Evolutionary conservation across 2,888 invertebrate species (phyloP), one percentile per base, ranked within the genome.

Genomic region (Drosophila merina): DNA sequence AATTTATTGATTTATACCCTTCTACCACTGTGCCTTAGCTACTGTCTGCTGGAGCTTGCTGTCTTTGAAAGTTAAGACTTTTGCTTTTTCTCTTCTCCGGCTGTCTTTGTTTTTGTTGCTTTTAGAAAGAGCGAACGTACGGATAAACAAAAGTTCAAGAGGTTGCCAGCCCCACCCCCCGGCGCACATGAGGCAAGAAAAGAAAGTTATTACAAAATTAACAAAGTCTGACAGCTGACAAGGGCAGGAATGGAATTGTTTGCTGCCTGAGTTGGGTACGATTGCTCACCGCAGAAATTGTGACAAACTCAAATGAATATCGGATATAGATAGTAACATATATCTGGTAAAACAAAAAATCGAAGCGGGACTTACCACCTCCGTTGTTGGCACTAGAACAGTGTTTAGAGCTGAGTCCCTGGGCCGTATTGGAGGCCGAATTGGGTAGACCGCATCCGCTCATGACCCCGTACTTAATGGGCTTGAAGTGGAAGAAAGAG

Each of bases 401-500:
- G 52, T 94, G 92, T 92, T 93, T 92, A 92, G 92, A 89, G 90
- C 91, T 86, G 90, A 92, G 81, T 89, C 92, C 87, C 91, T 93
- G 89, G 36, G 89, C 91, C 47, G 90, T 89, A 68, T 90, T 91
- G 45, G 91, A 88, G 44, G 91, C 89, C 33, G 91, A 90, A 76
- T 89, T 91, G 63, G 87, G 93, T 85, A 94, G 92, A 52, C 93
- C 92, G n/a, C 83, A 84, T 51, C 85, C 85, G 59, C 92, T 91
- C 92, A 95, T 95, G 89, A 95, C 93, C 75, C 95, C 95, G 89
- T 95, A 95, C 90, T 96, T 96, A 75, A 96, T 94, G 47, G 97
- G 97, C 92, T 97, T 97, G 92, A 97, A 97, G 93, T 97, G 97
- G 92, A 97, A 97, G 92, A 97, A 97, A 10, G 97, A 97, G 5